Conservation (phyloP, 1,140 invertebrate species). For the Heterodera schachtii region DNA sequence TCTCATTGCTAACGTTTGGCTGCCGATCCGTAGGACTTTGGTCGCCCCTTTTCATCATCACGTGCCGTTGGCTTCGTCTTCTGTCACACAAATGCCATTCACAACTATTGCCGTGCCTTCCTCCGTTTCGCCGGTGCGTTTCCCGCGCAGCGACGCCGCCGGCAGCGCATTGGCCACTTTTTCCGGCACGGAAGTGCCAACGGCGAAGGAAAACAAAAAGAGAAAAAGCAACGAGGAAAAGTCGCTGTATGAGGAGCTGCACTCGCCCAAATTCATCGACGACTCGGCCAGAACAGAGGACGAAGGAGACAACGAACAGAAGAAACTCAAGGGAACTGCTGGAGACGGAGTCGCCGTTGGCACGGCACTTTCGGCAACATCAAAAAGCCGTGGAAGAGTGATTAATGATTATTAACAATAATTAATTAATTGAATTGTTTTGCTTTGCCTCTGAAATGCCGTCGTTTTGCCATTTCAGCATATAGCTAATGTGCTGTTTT, state of each 20-base stretch:
- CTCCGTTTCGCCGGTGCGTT: slow-evolving; percentile 47
- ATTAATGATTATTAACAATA: background rate
- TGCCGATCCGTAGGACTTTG: slow-evolving; percentile 30
- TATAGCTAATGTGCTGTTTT: too few relatives aligned
- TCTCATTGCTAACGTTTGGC: background rate
- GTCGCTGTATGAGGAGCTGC: slow-evolving; percentile 48
- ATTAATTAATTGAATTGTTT: background rate
- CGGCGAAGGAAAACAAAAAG: too few relatives aligned
- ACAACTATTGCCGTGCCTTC: background rate
- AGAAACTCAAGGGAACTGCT: too few relatives aligned
- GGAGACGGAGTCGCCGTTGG: background rate
- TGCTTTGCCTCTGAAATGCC: background rate
- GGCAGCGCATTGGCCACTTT: slow-evolving; percentile 17
- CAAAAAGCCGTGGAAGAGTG: background rate
- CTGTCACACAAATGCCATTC: background rate
- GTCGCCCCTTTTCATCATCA: slow-evolving; percentile 32
- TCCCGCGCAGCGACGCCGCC: slow-evolving; percentile 38
- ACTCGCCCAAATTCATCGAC: slow-evolving; percentile 16
- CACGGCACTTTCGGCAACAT: background rate
- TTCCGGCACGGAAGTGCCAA: background rate
- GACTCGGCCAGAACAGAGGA: background rate
- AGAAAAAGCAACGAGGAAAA: slow-evolving; percentile 19
- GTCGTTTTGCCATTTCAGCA: too few relatives aligned
- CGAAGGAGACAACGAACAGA: too few relatives aligned
- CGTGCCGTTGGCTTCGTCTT: background rate